Conservation (phyloP, 2,113 vertebrate genomes). For the Sminthopsis crassicaudata region DNA sequence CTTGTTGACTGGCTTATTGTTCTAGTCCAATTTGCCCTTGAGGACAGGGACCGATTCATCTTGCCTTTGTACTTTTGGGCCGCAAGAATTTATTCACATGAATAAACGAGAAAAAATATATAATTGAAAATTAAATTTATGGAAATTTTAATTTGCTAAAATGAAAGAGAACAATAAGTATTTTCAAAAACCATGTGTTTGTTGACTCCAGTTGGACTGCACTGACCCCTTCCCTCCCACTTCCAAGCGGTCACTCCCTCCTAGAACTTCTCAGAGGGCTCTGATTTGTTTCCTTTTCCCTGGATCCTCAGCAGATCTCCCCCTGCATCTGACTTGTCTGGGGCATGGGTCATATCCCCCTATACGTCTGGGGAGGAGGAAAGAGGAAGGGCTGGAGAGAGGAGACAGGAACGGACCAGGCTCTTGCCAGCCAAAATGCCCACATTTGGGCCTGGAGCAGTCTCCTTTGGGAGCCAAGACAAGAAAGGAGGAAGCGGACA, state of each 20-base stretch:
- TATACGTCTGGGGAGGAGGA: neutral
- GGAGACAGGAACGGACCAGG: neutral
- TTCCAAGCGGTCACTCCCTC: neutral
- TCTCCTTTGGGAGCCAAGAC: neutral
- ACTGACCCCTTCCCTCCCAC: neutral
- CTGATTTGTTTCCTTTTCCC: neutral
- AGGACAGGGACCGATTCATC: neutral
- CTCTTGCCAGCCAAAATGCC: neutral
- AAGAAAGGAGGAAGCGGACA: neutral
- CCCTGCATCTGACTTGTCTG: neutral
- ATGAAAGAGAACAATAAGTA: neutral
- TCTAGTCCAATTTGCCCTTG: neutral
- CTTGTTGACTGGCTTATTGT: neutral
- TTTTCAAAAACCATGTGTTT: neutral
- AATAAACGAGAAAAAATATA: neutral
- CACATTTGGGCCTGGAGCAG: neutral
- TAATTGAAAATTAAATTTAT: neutral
- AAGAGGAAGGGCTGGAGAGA: neutral
- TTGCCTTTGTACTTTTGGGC: neutral
- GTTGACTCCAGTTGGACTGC: neutral
- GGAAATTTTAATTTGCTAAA: neutral
- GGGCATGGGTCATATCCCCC: neutral
- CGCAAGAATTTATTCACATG: neutral
- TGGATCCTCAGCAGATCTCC: neutral
- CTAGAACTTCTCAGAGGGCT: neutral